Evolutionary conservation across 2,113 vertebrate species (phyloP).

Genomic region (Spilogale gracilis): DNA sequence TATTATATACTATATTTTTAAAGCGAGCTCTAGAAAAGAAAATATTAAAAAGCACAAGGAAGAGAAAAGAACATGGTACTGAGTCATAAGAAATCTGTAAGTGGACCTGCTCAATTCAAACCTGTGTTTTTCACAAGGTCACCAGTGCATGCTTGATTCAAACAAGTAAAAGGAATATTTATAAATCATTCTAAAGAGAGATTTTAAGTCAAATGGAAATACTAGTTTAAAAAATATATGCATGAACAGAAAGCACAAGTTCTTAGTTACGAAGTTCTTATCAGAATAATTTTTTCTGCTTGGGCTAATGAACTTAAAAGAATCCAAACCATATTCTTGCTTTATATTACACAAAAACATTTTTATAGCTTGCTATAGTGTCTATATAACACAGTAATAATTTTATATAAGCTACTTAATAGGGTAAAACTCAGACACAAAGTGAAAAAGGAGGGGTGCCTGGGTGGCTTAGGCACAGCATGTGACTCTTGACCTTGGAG

Average conservation of each 20-base stretch:
- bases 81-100: neutral
- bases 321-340: neutral
- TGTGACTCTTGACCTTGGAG: neutral
- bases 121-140: neutral
- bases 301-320: neutral
- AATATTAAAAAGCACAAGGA: neutral
- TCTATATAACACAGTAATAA: neutral
- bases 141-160: neutral
- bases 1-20: neutral
- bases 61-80: neutral
- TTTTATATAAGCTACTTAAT: conserved; percentile 1
- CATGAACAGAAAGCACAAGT: neutral
- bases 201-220: neutral
- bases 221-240: neutral
- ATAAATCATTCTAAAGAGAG: conserved; percentile 7
- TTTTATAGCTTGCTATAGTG: neutral
- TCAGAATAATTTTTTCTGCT: conserved; percentile 22
- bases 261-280: neutral
- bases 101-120: neutral
- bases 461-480: neutral
- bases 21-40: neutral
- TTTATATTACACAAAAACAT: neutral
- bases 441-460: neutral
- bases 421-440: conserved; percentile 1
- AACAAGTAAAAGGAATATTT: neutral